Evolutionary conservation across 1,140 invertebrate species (phyloP), one percentile per base, ranked within the genome.

Genomic region (Cecropterus lyciades): DNA sequence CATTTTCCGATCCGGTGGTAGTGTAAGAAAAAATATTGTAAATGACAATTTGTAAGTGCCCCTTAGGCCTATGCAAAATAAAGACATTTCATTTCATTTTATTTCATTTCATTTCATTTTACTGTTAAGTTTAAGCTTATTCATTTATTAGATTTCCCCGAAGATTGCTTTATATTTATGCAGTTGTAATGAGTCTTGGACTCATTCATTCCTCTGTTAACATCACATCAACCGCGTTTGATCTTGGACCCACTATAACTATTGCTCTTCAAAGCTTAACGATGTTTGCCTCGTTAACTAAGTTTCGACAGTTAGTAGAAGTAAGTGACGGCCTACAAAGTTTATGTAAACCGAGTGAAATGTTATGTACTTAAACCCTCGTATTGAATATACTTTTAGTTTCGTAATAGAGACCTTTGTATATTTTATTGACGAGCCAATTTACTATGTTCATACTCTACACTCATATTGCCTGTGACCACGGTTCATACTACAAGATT

Each of bases 241-340:
- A 24, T 56, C 53, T 60, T 45, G 15, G 24, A 48, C 24, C 24
- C 27, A 33, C 52, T 55, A 55, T 40, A 60, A 59, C 64, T 71
- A 71, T 71, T 43, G 43, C 60, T 69, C 65, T 67, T 73, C 72
- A 71, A 73, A 71, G 69, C 59, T 77, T 77, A 73, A 73, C 71
- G 72, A 73, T 71, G 69, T 73, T 77, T 77, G 67, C 67, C 69
- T 77, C 72, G 72, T 77, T 73, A 73, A 71, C 71, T 71, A 73
- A 76, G 63, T 72, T 73, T 69, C 66, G 69, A 62, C 59, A 73
- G 64, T 73, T 77, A 73, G 59, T 67, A 60, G 60, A 70, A 71
- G 66, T 62, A 51, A 57, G 56, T 60, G 56, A 60, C 43, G 56
- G 27, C 56, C 56, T 60, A 63, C 66, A 55, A 68, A 68, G 66